Percentiles rank a stretch among this genome's conserved stretches.
These are phyloP conservation scores for Otus sunia DNA, from an alignment of 2,113 vertebrate genomes.

Conservation along the genomic window DNA sequence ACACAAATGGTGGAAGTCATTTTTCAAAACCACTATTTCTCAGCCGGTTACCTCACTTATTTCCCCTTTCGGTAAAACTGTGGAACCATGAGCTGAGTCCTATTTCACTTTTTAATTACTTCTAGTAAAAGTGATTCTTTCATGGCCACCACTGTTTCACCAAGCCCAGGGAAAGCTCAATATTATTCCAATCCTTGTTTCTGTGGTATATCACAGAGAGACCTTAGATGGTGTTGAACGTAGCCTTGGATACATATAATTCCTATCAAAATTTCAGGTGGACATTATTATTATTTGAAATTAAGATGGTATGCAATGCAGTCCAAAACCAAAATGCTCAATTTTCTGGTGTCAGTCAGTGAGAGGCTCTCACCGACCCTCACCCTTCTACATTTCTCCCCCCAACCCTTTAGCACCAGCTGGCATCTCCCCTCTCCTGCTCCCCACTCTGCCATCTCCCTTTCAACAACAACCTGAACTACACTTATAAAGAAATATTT, in stretches of 20 bases:
- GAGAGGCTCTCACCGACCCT: background rate
- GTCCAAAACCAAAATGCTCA: background rate
- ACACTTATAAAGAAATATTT: background rate
- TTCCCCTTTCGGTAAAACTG: background rate
- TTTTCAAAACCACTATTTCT: background rate
- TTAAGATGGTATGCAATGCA: background rate
- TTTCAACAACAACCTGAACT: background rate
- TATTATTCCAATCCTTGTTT: background rate
- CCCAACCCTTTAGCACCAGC: background rate
- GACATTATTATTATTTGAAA: background rate
- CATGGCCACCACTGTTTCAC: background rate
- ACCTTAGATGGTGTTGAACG: background rate
- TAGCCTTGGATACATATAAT: background rate
- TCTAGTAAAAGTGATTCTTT: background rate
- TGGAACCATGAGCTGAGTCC: background rate
- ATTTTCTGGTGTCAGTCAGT: background rate
- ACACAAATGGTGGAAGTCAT: conserved; percentile 45
- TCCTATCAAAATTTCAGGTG: background rate
- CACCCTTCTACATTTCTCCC: background rate
- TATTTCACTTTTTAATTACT: conserved; percentile 10
- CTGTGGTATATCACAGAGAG: background rate
- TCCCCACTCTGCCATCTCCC: background rate
- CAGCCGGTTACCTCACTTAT: background rate
- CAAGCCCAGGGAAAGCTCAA: background rate
- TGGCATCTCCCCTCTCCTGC: background rate